phyloP scores from a whole-genome alignment of 2,113 vertebrate genomes.

The Gymnogyps californianus region DNA sequence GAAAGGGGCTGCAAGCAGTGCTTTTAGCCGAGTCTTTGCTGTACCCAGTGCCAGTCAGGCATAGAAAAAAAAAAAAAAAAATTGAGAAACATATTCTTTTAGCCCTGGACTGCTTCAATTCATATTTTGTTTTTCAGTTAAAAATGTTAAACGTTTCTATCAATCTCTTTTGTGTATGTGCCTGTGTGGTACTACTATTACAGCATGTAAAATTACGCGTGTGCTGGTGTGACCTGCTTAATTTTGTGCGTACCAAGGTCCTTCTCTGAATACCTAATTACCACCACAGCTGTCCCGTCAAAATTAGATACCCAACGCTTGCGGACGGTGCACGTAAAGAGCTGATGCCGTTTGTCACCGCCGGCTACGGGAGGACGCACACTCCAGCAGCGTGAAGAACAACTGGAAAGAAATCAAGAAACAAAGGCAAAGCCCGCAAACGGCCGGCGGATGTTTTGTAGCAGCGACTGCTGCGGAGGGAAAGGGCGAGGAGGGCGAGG shows the following conservation, averaged over 20 bases:
- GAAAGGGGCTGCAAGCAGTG: background rate
- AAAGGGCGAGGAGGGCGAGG: fast-evolving
- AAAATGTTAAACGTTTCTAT: background rate
- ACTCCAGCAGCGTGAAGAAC: background rate
- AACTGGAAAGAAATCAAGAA: background rate
- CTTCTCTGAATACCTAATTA: background rate
- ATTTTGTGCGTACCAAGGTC: background rate
- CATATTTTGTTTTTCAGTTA: background rate
- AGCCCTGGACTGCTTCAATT: background rate
- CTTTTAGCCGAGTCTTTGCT: background rate
- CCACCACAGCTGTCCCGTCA: background rate
- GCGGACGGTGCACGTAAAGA: fast-evolving
- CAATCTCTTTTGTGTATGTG: fast-evolving
- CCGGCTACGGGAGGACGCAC: background rate
- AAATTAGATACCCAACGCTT: background rate
- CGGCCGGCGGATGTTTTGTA: fast-evolving
- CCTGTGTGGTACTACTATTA: background rate
- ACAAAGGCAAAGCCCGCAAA: background rate
- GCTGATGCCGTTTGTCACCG: background rate
- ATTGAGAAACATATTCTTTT: background rate
- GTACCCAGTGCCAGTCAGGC: background rate
- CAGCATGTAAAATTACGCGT: background rate
- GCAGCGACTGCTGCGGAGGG: background rate
- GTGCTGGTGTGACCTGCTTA: background rate
- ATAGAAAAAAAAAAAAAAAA: background rate